Conservation (phyloP, 2,888 invertebrate genomes). For the Pycnomerus fuliginosus region DNA sequence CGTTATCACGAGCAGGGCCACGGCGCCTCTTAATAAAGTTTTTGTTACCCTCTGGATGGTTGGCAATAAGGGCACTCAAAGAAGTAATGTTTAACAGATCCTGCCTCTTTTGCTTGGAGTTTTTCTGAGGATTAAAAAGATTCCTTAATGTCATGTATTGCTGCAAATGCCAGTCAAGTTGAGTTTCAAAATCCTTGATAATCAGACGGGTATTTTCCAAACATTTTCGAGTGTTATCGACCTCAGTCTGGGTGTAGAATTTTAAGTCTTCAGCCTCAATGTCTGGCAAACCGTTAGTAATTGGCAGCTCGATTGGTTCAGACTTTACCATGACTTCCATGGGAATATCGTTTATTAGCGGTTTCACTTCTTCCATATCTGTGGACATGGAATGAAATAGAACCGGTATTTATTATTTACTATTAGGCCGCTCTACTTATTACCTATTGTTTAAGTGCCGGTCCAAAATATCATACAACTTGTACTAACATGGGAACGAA, state of each 20-base stretch:
- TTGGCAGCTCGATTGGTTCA: no score
- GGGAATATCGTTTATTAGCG: no score
- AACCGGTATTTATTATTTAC: no score
- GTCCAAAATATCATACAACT: no score
- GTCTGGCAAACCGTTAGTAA: no score
- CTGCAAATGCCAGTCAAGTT: slow-evolving; percentile 18
- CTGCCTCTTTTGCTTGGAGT: slow-evolving; percentile 1
- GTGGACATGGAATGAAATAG: no score
- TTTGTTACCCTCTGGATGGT: slow-evolving; percentile 10
- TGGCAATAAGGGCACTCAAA: slow-evolving; percentile 7
- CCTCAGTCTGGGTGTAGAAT: slow-evolving; percentile 8
- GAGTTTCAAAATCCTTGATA: slow-evolving; percentile 19
- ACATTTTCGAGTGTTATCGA: slow-evolving; percentile 10
- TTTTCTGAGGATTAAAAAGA: neutral
- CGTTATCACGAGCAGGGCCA: neutral
- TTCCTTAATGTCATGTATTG: slow-evolving; percentile 12
- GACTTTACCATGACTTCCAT: no score
- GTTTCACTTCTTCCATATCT: no score
- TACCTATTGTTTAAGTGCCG: no score
- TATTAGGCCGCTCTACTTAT: no score
- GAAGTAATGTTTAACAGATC: slow-evolving; percentile 8
- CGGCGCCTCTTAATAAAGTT: slow-evolving; percentile 6
- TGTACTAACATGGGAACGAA: no score
- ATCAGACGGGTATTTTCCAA: slow-evolving; percentile 13
- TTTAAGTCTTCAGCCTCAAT: slow-evolving; percentile 3